These are phyloP conservation scores for Alouatta palliata DNA, from an alignment of 2,113 vertebrate genomes.

Conservation along the genomic window DNA sequence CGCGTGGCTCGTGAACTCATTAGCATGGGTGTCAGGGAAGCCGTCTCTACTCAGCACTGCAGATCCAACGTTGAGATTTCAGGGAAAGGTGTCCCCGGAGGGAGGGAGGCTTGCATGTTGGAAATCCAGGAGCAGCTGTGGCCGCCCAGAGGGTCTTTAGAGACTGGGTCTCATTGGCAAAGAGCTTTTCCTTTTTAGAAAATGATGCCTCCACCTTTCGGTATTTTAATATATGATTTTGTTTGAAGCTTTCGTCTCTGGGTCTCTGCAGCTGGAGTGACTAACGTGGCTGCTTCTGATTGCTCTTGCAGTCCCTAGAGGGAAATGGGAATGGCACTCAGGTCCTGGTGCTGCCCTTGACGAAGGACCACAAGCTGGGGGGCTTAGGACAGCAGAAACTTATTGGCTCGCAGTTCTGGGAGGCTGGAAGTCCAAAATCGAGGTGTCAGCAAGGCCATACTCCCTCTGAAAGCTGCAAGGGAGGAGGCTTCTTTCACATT, in stretches of 20 bases:
- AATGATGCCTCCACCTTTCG: neutral
- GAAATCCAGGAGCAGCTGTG: neutral
- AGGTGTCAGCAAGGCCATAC: neutral
- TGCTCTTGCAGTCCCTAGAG: fast-evolving
- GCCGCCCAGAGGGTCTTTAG: neutral
- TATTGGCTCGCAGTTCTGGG: neutral
- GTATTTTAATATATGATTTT: neutral
- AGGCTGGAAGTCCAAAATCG: neutral
- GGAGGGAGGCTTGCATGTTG: neutral
- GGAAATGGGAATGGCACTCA: fast-evolving
- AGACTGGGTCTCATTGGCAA: neutral
- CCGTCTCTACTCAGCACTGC: neutral
- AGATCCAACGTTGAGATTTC: fast-evolving
- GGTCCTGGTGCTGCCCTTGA: fast-evolving
- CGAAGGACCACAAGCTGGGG: fast-evolving
- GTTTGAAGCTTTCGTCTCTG: neutral
- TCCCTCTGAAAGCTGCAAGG: neutral
- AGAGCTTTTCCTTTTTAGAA: neutral
- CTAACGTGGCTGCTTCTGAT: neutral
- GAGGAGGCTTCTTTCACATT: fast-evolving
- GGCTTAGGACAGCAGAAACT: neutral
- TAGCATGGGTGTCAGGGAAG: neutral
- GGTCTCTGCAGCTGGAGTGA: neutral
- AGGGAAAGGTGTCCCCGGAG: fast-evolving
- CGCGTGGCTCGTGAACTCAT: neutral